These are phyloP conservation scores for Gasterosteus aculeatus DNA, from an alignment of 2,113 vertebrate genomes.

Conservation along the genomic window DNA sequence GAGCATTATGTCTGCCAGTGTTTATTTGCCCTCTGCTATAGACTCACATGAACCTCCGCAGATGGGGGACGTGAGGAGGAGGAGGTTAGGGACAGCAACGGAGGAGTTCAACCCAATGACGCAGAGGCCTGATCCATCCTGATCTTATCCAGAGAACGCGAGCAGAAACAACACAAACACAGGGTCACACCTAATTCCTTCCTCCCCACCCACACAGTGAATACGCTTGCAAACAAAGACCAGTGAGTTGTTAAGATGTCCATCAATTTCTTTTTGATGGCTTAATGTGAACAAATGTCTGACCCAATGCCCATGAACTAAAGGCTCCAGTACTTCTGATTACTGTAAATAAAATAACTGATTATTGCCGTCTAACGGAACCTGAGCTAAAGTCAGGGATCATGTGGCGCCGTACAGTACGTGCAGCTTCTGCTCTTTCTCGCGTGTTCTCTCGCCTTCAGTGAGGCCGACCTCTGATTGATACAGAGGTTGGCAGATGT, in stretches of 20 bases:
- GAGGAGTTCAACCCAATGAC: slow-evolving; percentile 29
- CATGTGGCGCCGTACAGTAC: slow-evolving; percentile 27
- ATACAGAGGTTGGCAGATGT: slow-evolving; percentile 63
- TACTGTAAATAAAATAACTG: background rate
- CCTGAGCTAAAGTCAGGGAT: background rate
- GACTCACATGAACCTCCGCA: slow-evolving; percentile 50
- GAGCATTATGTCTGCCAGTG: slow-evolving; percentile 37
- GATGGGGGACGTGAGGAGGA: slow-evolving; percentile 39
- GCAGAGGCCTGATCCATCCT: slow-evolving; percentile 43
- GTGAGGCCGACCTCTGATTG: slow-evolving; percentile 53
- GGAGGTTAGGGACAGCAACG: slow-evolving; percentile 34
- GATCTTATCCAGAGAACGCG: slow-evolving; percentile 28
- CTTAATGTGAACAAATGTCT: slow-evolving; percentile 15
- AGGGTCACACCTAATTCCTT: slow-evolving; percentile 15
- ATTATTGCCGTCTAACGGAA: slow-evolving; percentile 4
- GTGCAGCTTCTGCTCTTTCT: slow-evolving; percentile 36
- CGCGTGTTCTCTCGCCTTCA: slow-evolving; percentile 34
- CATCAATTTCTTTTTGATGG: background rate
- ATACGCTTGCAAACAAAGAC: slow-evolving; percentile 15
- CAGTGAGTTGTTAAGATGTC: slow-evolving; percentile 8
- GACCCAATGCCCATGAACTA: slow-evolving; percentile 7
- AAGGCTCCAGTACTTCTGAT: slow-evolving; percentile 12
- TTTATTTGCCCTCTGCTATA: slow-evolving; percentile 29
- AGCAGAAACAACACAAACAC: slow-evolving; percentile 34
- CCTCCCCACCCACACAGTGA: slow-evolving; percentile 35